These are phyloP conservation scores for Xiphophorus maculatus DNA, from an alignment of 2,113 vertebrate genomes.

Conservation along the genomic window DNA sequence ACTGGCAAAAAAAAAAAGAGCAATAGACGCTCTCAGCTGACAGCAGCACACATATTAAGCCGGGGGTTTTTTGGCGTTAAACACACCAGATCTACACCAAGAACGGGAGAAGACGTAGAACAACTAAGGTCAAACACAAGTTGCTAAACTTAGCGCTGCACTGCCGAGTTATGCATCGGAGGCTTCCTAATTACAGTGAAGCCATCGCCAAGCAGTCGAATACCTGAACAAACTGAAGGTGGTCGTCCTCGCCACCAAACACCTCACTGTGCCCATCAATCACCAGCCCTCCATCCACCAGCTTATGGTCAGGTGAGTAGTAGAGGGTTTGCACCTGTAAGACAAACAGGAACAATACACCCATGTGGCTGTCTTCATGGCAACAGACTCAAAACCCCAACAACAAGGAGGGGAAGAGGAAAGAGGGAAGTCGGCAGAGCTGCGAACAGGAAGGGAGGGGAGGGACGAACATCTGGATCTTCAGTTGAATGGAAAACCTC, in stretches of 20 bases:
- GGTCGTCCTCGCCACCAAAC: constrained; percentile 98
- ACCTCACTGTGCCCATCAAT: constrained; percentile 98
- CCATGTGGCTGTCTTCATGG: constrained; percentile 95
- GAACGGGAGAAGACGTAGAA: constrained; percentile 21
- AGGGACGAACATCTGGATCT: constrained; percentile 40
- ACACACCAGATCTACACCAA: constrained; percentile 34
- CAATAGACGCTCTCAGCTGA: not conserved
- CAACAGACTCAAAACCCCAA: constrained; percentile 78
- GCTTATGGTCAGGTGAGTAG: constrained; percentile 99
- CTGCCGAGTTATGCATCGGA: constrained; percentile 34
- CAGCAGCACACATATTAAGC: not conserved
- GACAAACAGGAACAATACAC: constrained; percentile 95
- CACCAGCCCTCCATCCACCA: constrained; percentile 95
- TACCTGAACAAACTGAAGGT: constrained; percentile 99
- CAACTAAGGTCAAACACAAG: constrained; percentile 24
- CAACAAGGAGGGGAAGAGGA: constrained; percentile 16
- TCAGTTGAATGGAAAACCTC: constrained; percentile 42
- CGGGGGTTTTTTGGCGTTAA: not conserved
- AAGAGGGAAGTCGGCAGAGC: constrained; percentile 65
- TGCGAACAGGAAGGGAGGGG: constrained; percentile 70
- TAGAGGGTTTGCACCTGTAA: constrained; percentile 99
- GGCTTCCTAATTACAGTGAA: constrained; percentile 16
- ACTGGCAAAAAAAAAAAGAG: not conserved
- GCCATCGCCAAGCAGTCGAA: constrained; percentile 76
- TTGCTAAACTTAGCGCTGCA: constrained; percentile 23